These are phyloP conservation scores for Lytechinus variegatus DNA, from an alignment of 35 echinoderm and acorn worm genomes.

Conservation along the genomic window DNA sequence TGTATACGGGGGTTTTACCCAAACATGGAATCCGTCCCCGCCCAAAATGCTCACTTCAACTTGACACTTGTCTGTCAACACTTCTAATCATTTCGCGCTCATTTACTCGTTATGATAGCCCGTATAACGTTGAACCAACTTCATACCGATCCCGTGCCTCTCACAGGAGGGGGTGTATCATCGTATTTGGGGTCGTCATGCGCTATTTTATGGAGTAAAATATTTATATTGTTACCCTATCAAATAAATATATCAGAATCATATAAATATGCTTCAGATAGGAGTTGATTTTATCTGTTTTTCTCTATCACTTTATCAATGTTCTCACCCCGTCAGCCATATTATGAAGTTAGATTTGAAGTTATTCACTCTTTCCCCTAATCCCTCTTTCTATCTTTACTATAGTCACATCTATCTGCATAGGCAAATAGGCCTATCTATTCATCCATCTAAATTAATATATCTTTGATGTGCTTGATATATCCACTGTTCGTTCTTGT, in stretches of 20 bases:
- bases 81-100: background rate
- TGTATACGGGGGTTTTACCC: background rate
- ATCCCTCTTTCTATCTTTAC: background rate
- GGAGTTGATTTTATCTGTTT: no score
- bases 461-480: no score
- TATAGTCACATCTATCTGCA: background rate
- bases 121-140: background rate
- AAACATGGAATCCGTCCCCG: background rate
- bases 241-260: no score
- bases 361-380: background rate
- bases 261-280: no score
- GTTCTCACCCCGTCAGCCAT: no score
- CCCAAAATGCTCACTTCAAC: constrained; percentile 10
- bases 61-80: constrained; percentile 11
- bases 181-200: background rate
- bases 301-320: no score
- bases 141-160: background rate
- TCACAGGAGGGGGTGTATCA: background rate
- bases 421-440: background rate
- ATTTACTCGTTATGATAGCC: background rate
- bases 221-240: no score
- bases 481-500: no score
- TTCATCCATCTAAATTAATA: background rate
- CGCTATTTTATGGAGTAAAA: no score
- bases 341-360: background rate